Evolutionary conservation across 1,140 invertebrate species (phyloP).

Genomic region (Heliconius himera): DNA sequence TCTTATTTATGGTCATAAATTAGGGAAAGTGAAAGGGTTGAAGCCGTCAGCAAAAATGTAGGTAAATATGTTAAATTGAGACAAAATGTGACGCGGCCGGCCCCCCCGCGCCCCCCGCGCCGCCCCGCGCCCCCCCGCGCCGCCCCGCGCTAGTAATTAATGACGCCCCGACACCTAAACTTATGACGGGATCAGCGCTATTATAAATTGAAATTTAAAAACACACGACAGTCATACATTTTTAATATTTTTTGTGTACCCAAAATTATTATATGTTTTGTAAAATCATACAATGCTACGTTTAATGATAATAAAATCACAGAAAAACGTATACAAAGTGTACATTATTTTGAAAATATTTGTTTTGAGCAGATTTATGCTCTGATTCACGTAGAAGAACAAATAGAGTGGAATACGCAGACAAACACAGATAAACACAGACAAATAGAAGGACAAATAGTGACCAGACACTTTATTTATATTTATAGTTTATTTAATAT

Average conservation of each 20-base stretch:
- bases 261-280: no score
- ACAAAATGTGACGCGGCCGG: slow-evolving; percentile 3
- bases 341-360: neutral
- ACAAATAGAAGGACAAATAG: no score
- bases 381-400: no score
- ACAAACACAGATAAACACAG: no score
- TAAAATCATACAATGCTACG: no score
- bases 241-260: neutral
- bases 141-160: neutral
- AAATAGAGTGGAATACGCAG: no score
- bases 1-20: slow-evolving; percentile 21
- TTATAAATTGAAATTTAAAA: neutral
- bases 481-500: no score
- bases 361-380: no score
- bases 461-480: no score
- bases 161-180: neutral
- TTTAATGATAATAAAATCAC: no score
- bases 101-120: neutral
- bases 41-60: slow-evolving; percentile 26
- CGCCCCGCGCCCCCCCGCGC: neutral
- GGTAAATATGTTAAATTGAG: slow-evolving; percentile 26
- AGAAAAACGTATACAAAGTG: neutral
- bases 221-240: neutral
- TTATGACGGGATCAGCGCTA: neutral
- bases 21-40: slow-evolving; percentile 17